Conservation (phyloP, 2,888 invertebrate species). For the Silvanus unidentatus region DNA sequence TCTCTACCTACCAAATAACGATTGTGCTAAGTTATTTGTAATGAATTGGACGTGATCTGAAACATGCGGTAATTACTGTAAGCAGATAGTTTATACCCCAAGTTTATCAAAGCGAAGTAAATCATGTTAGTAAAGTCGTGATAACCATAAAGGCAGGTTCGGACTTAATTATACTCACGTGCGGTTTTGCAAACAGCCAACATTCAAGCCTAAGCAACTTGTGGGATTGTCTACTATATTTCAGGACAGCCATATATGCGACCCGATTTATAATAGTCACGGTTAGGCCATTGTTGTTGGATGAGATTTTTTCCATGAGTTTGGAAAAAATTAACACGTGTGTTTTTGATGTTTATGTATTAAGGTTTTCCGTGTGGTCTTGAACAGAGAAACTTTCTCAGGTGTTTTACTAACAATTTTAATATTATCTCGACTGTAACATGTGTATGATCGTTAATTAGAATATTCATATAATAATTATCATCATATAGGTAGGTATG, state of each 20-base stretch:
- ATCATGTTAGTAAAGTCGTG: slow-evolving; percentile 42
- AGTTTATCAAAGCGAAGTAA: slow-evolving; percentile 44
- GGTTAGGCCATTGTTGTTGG: slow-evolving; percentile 35
- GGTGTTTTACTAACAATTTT: neutral
- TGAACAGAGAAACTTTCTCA: slow-evolving; percentile 1
- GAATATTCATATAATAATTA: no score
- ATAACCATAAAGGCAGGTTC: slow-evolving; percentile 43
- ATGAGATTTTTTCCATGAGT: slow-evolving; percentile 26
- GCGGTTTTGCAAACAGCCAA: slow-evolving; percentile 38
- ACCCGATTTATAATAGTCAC: slow-evolving; percentile 38
- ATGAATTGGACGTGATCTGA: slow-evolving; percentile 27
- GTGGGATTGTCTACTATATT: slow-evolving; percentile 13
- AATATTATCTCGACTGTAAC: no score
- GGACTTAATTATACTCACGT: slow-evolving; percentile 46
- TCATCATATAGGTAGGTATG: no score
- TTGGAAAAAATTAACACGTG: slow-evolving; percentile 29
- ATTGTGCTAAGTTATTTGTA: slow-evolving; percentile 6
- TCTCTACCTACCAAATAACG: slow-evolving; percentile 3
- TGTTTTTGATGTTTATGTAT: slow-evolving; percentile 11
- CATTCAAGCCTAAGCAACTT: slow-evolving; percentile 19
- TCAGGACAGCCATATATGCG: slow-evolving; percentile 34
- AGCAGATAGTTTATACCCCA: slow-evolving; percentile 41
- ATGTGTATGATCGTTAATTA: no score
- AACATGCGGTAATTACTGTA: slow-evolving; percentile 33
- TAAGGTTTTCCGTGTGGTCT: slow-evolving; percentile 29